Percentiles rank a stretch among this genome's conserved stretches.
Evolutionary conservation across 2,888 invertebrate genomes (phyloP).

Genomic region (Parapristionchus giblindavisi): DNA sequence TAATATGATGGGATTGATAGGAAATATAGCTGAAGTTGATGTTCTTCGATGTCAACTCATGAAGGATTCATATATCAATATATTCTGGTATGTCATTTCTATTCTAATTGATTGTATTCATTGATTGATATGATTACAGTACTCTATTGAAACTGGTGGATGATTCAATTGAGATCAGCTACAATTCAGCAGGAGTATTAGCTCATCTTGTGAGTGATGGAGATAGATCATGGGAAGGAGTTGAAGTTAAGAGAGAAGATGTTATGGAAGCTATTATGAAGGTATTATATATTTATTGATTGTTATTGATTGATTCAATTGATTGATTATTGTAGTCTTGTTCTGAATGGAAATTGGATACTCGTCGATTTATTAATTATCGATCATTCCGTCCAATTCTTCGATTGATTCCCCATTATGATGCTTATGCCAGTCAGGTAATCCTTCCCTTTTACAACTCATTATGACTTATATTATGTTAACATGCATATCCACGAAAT

Average conservation of each 20-base stretch:
- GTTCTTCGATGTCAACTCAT: conserved; percentile 83
- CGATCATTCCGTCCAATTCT: conserved; percentile 93
- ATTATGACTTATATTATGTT: not conserved
- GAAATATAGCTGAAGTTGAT: conserved; percentile 94
- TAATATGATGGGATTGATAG: conserved; percentile 94
- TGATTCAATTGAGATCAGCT: conserved; percentile 89
- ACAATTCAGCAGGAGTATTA: conserved; percentile 78
- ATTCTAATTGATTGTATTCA: conserved; percentile 8
- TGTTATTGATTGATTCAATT: not conserved
- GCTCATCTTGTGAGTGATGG: conserved; percentile 95
- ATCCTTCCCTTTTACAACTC: not conserved
- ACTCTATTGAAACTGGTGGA: conserved; percentile 84
- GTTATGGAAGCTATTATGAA: conserved; percentile 62
- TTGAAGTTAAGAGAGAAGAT: conserved; percentile 47
- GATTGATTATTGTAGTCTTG: conserved; percentile 78
- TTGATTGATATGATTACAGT: conserved; percentile 71
- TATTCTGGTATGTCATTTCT: conserved; percentile 76
- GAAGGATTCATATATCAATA: conserved; percentile 83
- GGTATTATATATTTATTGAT: conserved; percentile 41
- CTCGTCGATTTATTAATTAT: conserved; percentile 93
- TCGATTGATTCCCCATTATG: conserved; percentile 77
- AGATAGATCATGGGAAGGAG: conserved; percentile 79
- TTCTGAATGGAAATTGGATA: conserved; percentile 85
- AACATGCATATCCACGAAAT: conserved; percentile 79
- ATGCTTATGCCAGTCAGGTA: conserved; percentile 55